Evolutionary conservation across 2,113 vertebrate species (phyloP), one percentile per base, ranked within the genome.

Genomic region (Pangasianodon gigas): DNA sequence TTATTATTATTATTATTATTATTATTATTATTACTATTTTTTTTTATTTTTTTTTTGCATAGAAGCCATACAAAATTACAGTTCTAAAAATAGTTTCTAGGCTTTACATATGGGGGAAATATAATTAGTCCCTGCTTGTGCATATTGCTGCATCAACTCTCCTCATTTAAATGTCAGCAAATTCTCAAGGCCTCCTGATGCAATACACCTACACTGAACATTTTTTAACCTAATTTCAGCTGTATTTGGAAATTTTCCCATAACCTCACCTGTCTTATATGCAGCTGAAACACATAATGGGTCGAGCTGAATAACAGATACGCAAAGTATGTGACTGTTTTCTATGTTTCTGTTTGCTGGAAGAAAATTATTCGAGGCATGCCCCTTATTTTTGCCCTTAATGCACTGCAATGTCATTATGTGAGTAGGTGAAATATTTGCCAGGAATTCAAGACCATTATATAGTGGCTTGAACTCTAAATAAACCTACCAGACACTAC

Each of bases 81-180:
- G 6, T 54, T 56, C 19, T 52, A 52, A 52, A 79, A 32, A 52
- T 32, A 81, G 26, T 80, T 48, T 16, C 13, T 52, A 16, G 77
- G 26, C 26, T 81, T 81, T 18, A 52, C 48, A 81, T 52, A 41
- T 3, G 44, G 13, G 13, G 26, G 5, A 16, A 52, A 9, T 52
- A 81, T 81, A 81, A 81, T 81, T 81, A 81, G 48, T 81, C 48
- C 79, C 79, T 52, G 46, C 46, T 52, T 80, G 60, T 85, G 84
- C 46, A 51, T 69, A 67, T 0, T 85, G 44, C 37, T 85, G 83
- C 60, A 46, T 84, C 83, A 16, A 44, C 60, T 85, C 60, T 32
- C 60, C 84, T 85, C 46, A 48, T 85, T 67, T 85, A 51, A 85
- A 85, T 85, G 84, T 62, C 65, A 85, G 84, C 84, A 85, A 62